Conservation (phyloP, 2,888 invertebrate genomes). For the Acrobasis suavella region DNA sequence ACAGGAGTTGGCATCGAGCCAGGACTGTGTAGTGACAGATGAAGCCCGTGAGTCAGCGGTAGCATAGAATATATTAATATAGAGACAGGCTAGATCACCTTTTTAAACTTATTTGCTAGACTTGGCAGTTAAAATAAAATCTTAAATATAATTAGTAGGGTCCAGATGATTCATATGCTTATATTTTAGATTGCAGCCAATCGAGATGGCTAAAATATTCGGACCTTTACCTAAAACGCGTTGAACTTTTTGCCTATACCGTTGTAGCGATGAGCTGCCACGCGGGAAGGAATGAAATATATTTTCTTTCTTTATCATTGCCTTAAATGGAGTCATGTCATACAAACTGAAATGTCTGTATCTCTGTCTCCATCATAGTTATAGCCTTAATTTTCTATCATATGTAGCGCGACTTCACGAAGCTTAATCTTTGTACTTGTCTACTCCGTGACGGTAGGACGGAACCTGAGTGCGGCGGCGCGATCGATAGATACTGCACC, state of each 20-base stretch:
- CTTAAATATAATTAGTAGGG: no score
- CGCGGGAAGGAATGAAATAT: no score
- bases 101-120: not conserved
- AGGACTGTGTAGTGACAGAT: constrained; percentile 58
- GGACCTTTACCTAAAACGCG: no score
- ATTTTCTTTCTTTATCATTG: no score
- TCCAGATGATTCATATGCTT: no score
- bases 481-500: constrained; percentile 77
- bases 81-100: not conserved
- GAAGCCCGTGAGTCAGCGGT: constrained; percentile 68
- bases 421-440: not conserved
- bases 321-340: no score
- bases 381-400: not conserved
- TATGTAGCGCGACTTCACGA: not conserved
- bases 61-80: constrained; percentile 39
- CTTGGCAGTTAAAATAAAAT: not conserved
- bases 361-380: not conserved
- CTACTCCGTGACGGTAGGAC: constrained; percentile 44
- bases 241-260: no score
- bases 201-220: no score
- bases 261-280: no score
- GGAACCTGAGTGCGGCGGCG: constrained; percentile 68
- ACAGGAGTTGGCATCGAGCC: constrained; percentile 69
- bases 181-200: no score
- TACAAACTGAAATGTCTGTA: not conserved